Percentiles rank a stretch among this genome's conserved stretches.
phyloP scores from a whole-genome alignment of 2,888 invertebrate genomes.

The Zygaena filipendulae region DNA sequence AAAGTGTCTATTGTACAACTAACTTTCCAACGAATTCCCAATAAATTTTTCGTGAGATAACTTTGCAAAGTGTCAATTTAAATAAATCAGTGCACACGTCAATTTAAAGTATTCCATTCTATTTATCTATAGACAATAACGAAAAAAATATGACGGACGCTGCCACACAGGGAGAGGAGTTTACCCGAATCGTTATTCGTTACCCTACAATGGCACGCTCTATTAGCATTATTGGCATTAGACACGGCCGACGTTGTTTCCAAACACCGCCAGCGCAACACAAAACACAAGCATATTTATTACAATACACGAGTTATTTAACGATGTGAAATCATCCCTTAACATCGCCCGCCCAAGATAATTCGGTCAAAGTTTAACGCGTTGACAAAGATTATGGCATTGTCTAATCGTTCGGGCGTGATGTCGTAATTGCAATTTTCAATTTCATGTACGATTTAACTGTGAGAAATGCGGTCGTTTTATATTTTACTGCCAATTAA shows the following conservation, averaged over 20 bases:
- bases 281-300: conserved; percentile 52
- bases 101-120: too few species aligned
- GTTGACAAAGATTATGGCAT: conserved; percentile 52
- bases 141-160: conserved; percentile 21
- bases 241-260: conserved; percentile 54
- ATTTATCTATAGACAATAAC: not conserved
- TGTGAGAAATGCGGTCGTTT: conserved; percentile 40
- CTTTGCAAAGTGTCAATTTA: too few species aligned
- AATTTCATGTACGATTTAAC: conserved; percentile 51
- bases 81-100: too few species aligned
- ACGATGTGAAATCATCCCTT: conserved; percentile 55
- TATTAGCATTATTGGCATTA: conserved; percentile 55
- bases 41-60: too few species aligned
- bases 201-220: conserved; percentile 39
- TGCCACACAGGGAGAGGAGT: conserved; percentile 26
- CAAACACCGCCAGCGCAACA: conserved; percentile 38
- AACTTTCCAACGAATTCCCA: too few species aligned
- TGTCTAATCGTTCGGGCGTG: conserved; percentile 54
- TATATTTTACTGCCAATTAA: conserved; percentile 22
- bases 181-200: not conserved
- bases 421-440: conserved; percentile 37
- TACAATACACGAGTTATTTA: conserved; percentile 59
- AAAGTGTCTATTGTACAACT: too few species aligned
- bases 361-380: conserved; percentile 67
- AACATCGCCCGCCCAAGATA: conserved; percentile 31